Evolutionary conservation across 2,888 invertebrate genomes (phyloP).

Genomic region (Tetragonisca angustula): DNA sequence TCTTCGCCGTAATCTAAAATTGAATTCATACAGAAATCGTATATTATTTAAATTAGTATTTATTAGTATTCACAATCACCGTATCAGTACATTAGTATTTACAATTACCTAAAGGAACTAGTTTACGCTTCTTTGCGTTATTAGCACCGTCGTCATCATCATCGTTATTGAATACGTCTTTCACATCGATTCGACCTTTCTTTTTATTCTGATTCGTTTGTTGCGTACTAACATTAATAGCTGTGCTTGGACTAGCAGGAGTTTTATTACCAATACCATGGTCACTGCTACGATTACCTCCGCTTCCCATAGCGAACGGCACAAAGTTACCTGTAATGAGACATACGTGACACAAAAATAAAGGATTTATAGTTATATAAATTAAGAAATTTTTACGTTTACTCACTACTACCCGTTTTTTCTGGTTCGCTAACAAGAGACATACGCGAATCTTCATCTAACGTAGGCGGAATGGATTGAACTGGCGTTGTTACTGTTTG

Average conservation of each 20-base stretch:
- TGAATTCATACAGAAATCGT: neutral
- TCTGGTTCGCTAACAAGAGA: constrained; percentile 82
- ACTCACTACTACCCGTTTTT: constrained; percentile 81
- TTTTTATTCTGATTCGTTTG: constrained; percentile 86
- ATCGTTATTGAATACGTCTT: constrained; percentile 94
- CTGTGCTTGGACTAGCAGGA: constrained; percentile 80
- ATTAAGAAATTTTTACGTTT: neutral
- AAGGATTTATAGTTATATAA: neutral
- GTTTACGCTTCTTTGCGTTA: constrained; percentile 89
- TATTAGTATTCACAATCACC: too few species aligned
- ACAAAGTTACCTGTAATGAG: constrained; percentile 80
- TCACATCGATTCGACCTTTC: constrained; percentile 89
- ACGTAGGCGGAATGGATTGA: constrained; percentile 75
- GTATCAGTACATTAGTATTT: neutral
- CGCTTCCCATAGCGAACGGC: constrained; percentile 82
- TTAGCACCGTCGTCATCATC: constrained; percentile 88
- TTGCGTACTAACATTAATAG: constrained; percentile 71
- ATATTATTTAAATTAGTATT: neutral
- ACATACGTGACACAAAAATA: neutral
- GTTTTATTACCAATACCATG: constrained; percentile 81
- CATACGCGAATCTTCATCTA: constrained; percentile 82
- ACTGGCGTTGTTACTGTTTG: constrained; percentile 71
- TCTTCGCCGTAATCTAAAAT: constrained; percentile 87
- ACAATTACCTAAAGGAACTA: constrained; percentile 89
- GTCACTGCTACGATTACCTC: constrained; percentile 76